Base-by-base conservation (phyloP, 2,113 vertebrate genomes). In the Rhinoderma darwinii region DNA sequence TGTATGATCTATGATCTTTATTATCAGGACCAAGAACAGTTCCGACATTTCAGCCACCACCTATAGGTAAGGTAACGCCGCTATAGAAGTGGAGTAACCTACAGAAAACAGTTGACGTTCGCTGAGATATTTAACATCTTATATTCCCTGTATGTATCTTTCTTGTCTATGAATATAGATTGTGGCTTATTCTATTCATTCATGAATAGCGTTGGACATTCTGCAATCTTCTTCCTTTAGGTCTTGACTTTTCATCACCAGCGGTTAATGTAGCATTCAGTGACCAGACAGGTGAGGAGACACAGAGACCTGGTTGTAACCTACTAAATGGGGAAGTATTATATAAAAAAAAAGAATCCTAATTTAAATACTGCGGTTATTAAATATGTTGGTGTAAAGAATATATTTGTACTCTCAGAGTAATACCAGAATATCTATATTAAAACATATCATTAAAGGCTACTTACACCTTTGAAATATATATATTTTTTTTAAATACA, bases 231-330 rank as follows among this genome's bases (percentile, higher is more conserved):
- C 27, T 76, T 54, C 27, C 18, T 27, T 68, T 30, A 86, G 84
- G 84, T 47, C 75, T 86, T 35, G 84, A 86, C 39, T 79, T 86
- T 17, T 59, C 59, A 5, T 86, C 75, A 11, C 0, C 75, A 5
- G 61, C 74, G 14, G 75, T 79, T 14, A 86, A 78, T 70, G 30
- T 41, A 5, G 75, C 84, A 51, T 78, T 79, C 50, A 79, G 59
- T 10, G 75, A 79, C 9, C 20, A 68, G 41, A 32, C 27, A 79
- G 75, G 75, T 86, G 10, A 86, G 84, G 50, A 14, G 9, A 22
- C 39, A 32, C 22, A 30, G 25, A 27, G 35, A 44, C 8, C 27
- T 32, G 44, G 17, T 25, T 20, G 27, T 35, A 14, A 51, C 14
- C 47, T 78, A 18, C 6, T 77, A 41, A 39, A 56, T 39, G 30